Conservation (phyloP, 2,113 vertebrate genomes). For the Regulus satrapa region DNA sequence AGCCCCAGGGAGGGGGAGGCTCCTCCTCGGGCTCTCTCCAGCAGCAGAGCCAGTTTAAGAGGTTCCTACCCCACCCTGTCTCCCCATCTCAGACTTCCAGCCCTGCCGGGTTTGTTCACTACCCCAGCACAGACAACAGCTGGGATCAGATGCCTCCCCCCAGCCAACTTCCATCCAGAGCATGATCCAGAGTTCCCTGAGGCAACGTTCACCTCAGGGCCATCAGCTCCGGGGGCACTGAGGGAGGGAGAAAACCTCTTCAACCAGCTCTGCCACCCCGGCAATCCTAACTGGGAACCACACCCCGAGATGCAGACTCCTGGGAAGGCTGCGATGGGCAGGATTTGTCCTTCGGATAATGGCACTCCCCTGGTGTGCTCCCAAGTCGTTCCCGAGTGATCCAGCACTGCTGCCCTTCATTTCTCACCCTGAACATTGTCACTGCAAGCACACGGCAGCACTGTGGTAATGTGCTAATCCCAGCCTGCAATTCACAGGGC, state of each 20-base stretch:
- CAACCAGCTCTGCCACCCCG: background rate
- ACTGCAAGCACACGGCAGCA: background rate
- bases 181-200: background rate
- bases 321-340: background rate
- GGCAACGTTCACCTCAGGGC: background rate
- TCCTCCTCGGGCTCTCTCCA: background rate
- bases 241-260: background rate
- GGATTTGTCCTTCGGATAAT: background rate
- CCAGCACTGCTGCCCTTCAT: background rate
- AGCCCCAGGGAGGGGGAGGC: background rate
- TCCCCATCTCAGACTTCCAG: background rate
- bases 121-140: background rate
- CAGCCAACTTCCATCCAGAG: background rate
- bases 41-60: conserved; percentile 25
- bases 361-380: background rate
- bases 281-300: background rate
- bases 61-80: background rate
- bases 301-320: background rate
- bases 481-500: background rate
- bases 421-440: background rate
- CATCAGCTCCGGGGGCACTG: background rate
- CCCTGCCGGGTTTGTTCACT: background rate
- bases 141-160: background rate
- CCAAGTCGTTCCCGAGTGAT: background rate
- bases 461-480: background rate